These are phyloP conservation scores for Sweltsa coloradensis DNA, from an alignment of 1,140 invertebrate genomes.

Conservation along the genomic window DNA sequence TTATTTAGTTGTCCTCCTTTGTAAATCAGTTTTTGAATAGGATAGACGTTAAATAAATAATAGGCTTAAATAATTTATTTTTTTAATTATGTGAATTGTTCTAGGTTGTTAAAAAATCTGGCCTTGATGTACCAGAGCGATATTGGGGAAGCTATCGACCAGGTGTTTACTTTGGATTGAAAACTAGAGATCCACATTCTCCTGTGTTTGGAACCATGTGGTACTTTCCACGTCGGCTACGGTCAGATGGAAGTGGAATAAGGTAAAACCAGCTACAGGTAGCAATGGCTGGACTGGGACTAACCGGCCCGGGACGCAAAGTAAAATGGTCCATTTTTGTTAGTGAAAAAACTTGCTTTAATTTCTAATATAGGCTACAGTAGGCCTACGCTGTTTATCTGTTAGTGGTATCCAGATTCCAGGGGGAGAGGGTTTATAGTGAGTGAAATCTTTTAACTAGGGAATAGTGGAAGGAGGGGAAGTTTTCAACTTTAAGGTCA, in stretches of 20 bases:
- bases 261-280: conserved; percentile 30
- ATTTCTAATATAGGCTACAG: too few species aligned
- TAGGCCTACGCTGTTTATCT: not conserved
- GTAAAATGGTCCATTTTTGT: not conserved
- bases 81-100: not conserved
- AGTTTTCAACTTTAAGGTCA: too few species aligned
- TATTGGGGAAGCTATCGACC: conserved; percentile 92
- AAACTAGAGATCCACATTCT: conserved; percentile 76
- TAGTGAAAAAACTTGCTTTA: too few species aligned
- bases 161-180: conserved; percentile 79
- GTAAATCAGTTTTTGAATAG: too few species aligned
- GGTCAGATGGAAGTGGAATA: conserved; percentile 51
- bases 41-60: too few species aligned
- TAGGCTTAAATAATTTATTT: too few species aligned
- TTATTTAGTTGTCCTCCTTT: too few species aligned
- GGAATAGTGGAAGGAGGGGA: too few species aligned
- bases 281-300: not conserved
- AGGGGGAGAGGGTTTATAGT: not conserved
- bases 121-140: conserved; percentile 58
- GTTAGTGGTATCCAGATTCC: not conserved
- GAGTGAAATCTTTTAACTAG: too few species aligned
- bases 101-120: conserved; percentile 51
- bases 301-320: not conserved
- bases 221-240: conserved; percentile 65
- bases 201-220: conserved; percentile 92